phyloP scores from a whole-genome alignment of 2,888 invertebrate genomes.

The Erynnis tages region DNA sequence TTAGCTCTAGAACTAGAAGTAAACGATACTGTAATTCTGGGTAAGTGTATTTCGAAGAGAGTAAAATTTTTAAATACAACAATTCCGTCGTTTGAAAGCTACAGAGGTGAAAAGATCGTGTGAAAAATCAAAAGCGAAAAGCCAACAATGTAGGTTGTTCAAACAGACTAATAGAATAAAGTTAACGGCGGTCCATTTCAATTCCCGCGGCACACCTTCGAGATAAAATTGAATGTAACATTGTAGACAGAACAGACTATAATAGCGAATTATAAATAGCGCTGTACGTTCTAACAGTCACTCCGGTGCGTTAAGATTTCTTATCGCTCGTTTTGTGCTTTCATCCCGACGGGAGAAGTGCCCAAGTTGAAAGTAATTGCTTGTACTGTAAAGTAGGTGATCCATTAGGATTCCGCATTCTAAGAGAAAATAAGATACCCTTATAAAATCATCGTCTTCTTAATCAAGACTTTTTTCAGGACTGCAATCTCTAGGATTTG shows the following conservation, averaged over 20 bases:
- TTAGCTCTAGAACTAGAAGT: too few relatives aligned
- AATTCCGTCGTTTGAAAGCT: neutral
- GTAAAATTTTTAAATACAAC: neutral
- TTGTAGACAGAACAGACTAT: slow-evolving; percentile 15
- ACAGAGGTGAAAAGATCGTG: neutral
- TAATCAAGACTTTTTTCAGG: too few relatives aligned
- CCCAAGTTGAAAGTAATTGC: neutral
- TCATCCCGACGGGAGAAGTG: neutral
- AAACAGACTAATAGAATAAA: slow-evolving; percentile 15
- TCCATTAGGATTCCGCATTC: too few relatives aligned
- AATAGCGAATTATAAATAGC: slow-evolving; percentile 25
- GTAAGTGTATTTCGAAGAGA: too few relatives aligned
- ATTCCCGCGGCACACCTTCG: slow-evolving; percentile 20
- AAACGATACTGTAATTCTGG: too few relatives aligned
- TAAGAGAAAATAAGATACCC: too few relatives aligned
- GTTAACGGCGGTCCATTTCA: slow-evolving; percentile 19
- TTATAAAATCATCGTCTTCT: too few relatives aligned
- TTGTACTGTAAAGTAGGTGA: too few relatives aligned
- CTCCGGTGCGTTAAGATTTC: slow-evolving; percentile 15
- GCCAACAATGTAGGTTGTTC: slow-evolving; percentile 6
- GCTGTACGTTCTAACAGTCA: slow-evolving; percentile 7
- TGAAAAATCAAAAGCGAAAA: neutral
- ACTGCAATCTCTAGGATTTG: too few relatives aligned
- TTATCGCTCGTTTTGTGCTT: slow-evolving; percentile 9
- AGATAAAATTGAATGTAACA: slow-evolving; percentile 21